Evolutionary conservation across 2,113 vertebrate species (phyloP).

Genomic region (Miniopterus natalensis): DNA sequence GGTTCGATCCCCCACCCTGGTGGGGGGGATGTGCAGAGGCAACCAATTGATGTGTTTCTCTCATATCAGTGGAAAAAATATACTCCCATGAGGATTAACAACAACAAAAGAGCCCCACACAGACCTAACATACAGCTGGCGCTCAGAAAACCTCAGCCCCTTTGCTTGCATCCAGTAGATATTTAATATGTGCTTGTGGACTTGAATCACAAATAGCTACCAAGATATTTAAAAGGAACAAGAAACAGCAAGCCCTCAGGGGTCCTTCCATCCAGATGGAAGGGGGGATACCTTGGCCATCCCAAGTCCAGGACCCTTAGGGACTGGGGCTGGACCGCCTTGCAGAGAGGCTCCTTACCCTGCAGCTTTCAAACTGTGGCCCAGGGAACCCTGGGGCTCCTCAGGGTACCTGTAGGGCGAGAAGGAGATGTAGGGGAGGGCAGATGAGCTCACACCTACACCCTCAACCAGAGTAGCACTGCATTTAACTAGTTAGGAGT

Average conservation of each 20-base stretch:
- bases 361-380: not conserved
- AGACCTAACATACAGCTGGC: not conserved
- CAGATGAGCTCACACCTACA: not conserved
- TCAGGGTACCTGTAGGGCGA: not conserved
- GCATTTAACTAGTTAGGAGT: not conserved
- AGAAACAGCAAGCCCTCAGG: not conserved
- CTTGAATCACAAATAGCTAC: not conserved
- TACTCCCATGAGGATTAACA: too few species aligned
- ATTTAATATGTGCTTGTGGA: not conserved
- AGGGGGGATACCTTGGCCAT: too few species aligned
- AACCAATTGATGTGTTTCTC: too few species aligned
- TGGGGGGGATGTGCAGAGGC: too few species aligned
- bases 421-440: too few species aligned
- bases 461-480: not conserved
- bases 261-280: not conserved
- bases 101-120: not conserved
- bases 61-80: too few species aligned
- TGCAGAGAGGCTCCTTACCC: not conserved
- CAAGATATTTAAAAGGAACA: not conserved
- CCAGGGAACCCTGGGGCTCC: not conserved
- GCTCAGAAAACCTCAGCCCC: not conserved
- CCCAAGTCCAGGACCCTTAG: not conserved
- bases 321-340: not conserved
- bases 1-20: too few species aligned
- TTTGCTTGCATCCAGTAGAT: not conserved